Evolutionary conservation across 2,113 vertebrate species (phyloP), one percentile per base, ranked within the genome.

Genomic region (Redunca redunca): DNA sequence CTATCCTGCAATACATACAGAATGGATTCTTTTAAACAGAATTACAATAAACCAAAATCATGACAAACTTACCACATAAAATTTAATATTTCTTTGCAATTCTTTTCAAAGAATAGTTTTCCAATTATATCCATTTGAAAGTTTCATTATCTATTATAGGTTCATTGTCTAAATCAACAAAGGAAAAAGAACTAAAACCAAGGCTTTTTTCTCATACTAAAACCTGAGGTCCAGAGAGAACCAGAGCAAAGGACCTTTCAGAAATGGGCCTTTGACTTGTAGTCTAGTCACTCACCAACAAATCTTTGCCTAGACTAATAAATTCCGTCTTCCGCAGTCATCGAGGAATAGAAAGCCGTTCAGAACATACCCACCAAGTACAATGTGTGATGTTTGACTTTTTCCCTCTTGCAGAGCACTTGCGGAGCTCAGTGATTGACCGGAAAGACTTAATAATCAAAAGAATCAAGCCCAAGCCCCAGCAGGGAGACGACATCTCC

Each of bases 401-500:
- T 50, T 88, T 90, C 74, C 60, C 43, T 98, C 94, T 98, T 98
- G 80, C 98, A 99, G 99, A 98, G 36, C 99, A 99, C 95, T 94
- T 99, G 5, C 84, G 98, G 90, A 98, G 96, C 12, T 98, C 99
- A 0, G 95, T 99, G 48, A 98, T 36, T 0, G 98, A 99, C n/a
- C 89, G 99, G 0, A 98, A 98, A 83, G 98, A 99, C 80, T 86
- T 99, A 80, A 98, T 99, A 0, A 95, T 98, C 71, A 98, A 98
- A 78, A 98, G 98, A 82, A 97, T 98, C 50, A 98, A 98, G 74
- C 98, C 98, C 64, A 98, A 98, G 91, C 98, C 98, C 90, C 99
- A 98, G 43, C 97, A 97, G 3, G 94, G 99, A 0, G 99, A 99
- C 10, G 97, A 95, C 57, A 97, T 99, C 91, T 99, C 98, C 2